Base-by-base conservation (phyloP, 2,888 invertebrate genomes). In the Andrena dorsata region DNA sequence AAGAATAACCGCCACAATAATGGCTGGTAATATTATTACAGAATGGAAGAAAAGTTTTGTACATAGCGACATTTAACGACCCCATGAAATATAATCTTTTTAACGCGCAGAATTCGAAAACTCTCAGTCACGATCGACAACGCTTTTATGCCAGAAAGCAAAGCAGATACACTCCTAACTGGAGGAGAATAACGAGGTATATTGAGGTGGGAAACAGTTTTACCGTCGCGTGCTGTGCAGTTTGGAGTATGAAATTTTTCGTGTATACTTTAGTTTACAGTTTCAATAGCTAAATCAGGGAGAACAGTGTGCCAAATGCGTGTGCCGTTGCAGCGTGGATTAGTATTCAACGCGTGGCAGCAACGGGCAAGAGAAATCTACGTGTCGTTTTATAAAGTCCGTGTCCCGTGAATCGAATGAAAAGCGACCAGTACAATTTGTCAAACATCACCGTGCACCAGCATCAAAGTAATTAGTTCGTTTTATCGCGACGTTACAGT, bases 351-450 rank as follows among this genome's bases (percentile, higher is more conserved):
- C 63, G 41, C 60, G 74, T 47, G 35, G 35, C 66, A 35, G 47
- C 60, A 28, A 7, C 79, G 63, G 10, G 41, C 77, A 78, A 73
- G 72, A 20, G 77, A 66, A 77, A 76, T 80, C 74, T 79, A 65
- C 68, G 74, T 85, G 74, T 60, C 72, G 78, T 85, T 88, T 88
- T 88, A 88, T 81, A 83, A 88, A 87, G 70, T 77, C 65, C 64
- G 8, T 63, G 71, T 65, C 68, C 69, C 80, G 71, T 64, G 78
- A 73, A 56, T 71, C 82, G 80, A 82, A 75, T 76, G 49, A 61
- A 56, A 64, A 78, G 66, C 64, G 32, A 66, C 66, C 61, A 26
- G 53, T 56, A 63, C 60, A 41, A 76, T 71, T 58, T 72, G 66
- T 78, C 76, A 73, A 69, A 69, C 69, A 70, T 76, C 64, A 20